These are phyloP conservation scores for Peromyscus aztecus DNA, from an alignment of 2,797 vertebrate species.

Conservation along the genomic window DNA sequence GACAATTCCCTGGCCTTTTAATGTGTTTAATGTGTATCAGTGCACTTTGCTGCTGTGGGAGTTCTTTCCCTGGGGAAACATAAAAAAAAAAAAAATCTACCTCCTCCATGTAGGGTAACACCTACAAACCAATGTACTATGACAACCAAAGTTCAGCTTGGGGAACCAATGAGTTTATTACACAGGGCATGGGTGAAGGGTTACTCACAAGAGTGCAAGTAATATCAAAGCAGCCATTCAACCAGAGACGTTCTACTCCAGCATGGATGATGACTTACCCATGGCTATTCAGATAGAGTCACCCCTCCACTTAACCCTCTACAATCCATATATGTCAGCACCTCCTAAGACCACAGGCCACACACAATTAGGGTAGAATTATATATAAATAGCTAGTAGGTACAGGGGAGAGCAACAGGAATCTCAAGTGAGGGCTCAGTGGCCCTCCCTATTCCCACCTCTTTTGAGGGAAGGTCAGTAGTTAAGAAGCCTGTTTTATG, in stretches of 20 bases:
- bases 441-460: not conserved
- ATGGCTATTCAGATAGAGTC: not conserved
- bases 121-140: not conserved
- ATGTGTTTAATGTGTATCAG: not conserved
- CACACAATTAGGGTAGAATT: not conserved
- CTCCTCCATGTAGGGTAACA: not conserved
- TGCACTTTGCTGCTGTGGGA: not conserved
- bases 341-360: not conserved
- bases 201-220: not conserved
- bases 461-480: not conserved
- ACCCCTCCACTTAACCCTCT: not conserved
- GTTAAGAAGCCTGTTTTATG: not conserved
- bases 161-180: not conserved
- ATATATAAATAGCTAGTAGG: not conserved
- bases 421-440: not conserved
- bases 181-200: not conserved
- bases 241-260: not conserved
- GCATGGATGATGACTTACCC: not conserved
- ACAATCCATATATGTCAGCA: not conserved
- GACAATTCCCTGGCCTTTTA: slow-evolving; percentile 23
- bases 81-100: not conserved
- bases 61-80: not conserved
- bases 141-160: not conserved
- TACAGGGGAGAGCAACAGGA: not conserved
- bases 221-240: not conserved